These are phyloP conservation scores for Nowickia ferox DNA, from an alignment of 2,888 invertebrate species.

Conservation along the genomic window DNA sequence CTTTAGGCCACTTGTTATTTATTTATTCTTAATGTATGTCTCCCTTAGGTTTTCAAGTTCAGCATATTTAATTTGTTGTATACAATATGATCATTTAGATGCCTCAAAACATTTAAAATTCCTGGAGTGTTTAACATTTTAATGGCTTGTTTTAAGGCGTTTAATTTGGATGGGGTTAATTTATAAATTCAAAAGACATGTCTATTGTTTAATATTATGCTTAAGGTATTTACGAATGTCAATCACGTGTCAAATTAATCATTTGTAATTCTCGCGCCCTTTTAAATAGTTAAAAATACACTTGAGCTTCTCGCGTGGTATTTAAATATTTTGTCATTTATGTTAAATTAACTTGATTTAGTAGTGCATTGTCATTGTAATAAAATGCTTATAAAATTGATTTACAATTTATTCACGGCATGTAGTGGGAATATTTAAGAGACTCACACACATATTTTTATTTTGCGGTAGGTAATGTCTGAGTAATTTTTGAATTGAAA, in stretches of 20 bases:
- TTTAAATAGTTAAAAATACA: neutral
- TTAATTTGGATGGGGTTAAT: conserved; percentile 70
- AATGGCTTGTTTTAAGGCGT: conserved; percentile 66
- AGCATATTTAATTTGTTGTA: conserved; percentile 64
- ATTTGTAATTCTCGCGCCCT: conserved; percentile 27
- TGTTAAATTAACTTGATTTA: conserved; percentile 67
- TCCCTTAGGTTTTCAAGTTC: conserved; percentile 17
- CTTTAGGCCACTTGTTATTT: conserved; percentile 24
- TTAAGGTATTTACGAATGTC: conserved; percentile 73
- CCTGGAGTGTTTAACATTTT: conserved; percentile 45
- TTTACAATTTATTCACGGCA: conserved; percentile 40
- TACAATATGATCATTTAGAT: conserved; percentile 43
- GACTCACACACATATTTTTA: conserved; percentile 37
- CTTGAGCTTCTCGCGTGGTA: neutral
- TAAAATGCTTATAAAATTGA: conserved; percentile 63
- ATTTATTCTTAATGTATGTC: conserved; percentile 50
- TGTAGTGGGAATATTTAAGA: conserved; percentile 19
- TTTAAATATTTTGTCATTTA: conserved; percentile 45
- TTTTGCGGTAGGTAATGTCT: conserved; percentile 59
- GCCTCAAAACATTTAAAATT: conserved; percentile 47
- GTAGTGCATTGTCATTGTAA: conserved; percentile 57
- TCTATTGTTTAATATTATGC: neutral
- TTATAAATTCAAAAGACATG: conserved; percentile 47
- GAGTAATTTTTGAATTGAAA: neutral
- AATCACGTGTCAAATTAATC: conserved; percentile 78